Evolutionary conservation across 2,113 vertebrate species (phyloP).

Genomic region (Saguinus midas): DNA sequence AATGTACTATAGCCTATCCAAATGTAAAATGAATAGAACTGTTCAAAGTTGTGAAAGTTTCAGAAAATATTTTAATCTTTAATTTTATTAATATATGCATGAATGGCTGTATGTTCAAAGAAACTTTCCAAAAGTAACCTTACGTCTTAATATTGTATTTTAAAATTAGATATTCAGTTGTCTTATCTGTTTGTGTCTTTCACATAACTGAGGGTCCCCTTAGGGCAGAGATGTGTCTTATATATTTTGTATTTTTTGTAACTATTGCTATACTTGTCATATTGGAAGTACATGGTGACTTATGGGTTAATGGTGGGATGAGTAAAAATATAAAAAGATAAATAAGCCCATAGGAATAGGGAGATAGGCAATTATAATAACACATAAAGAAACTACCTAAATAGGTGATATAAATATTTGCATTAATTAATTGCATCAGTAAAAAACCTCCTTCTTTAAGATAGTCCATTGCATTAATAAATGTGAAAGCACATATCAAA

Average conservation of each 20-base stretch:
- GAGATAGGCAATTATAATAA: background rate
- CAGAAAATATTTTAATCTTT: background rate
- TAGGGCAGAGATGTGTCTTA: background rate
- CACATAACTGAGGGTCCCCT: fast-evolving
- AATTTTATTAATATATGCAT: background rate
- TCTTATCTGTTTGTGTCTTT: background rate
- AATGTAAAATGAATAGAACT: background rate
- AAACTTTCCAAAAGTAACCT: background rate
- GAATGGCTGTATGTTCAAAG: background rate
- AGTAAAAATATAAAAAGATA: background rate
- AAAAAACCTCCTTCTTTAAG: background rate
- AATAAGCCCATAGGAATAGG: background rate
- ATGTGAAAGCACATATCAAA: background rate
- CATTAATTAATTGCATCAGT: background rate
- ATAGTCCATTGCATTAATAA: background rate
- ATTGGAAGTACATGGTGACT: background rate
- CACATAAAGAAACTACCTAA: background rate
- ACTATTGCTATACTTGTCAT: background rate
- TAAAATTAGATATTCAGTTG: background rate
- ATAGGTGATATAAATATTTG: background rate
- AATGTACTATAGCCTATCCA: background rate
- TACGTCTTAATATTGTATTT: background rate
- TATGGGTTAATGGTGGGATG: background rate
- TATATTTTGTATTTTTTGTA: background rate
- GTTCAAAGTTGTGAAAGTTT: background rate